Conservation (phyloP, 2,888 invertebrate genomes). For the Cheilosia grossa region DNA sequence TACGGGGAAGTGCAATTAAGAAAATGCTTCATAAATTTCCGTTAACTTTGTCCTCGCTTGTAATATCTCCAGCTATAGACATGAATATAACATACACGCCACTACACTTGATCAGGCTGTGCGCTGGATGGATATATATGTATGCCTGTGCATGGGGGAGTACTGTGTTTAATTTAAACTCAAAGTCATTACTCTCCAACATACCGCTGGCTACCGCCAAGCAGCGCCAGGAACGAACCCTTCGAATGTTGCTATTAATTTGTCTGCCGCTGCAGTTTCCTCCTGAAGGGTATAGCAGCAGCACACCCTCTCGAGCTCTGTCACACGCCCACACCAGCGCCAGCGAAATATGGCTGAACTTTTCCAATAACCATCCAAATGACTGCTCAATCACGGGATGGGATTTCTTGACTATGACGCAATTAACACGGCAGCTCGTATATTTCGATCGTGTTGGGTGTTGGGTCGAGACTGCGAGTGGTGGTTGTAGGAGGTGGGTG, state of each 20-base stretch:
- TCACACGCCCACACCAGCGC: constrained; percentile 33
- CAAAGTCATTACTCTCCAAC: constrained; percentile 71
- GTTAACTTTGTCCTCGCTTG: constrained; percentile 77
- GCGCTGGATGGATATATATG: neutral
- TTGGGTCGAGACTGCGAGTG: too few species aligned
- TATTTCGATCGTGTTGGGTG: constrained; percentile 23
- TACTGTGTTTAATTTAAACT: constrained; percentile 69
- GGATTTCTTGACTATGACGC: constrained; percentile 72
- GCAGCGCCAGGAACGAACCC: constrained; percentile 36
- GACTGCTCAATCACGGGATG: constrained; percentile 73
- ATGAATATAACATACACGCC: constrained; percentile 4
- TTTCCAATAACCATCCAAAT: constrained; percentile 76
- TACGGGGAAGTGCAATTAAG: constrained; percentile 82
- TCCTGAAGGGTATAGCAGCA: constrained; percentile 13
- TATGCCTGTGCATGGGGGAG: neutral
- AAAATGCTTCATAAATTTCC: constrained; percentile 83
- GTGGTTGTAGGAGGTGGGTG: neutral
- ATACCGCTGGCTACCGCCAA: constrained; percentile 1
- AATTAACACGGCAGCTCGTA: constrained; percentile 71
- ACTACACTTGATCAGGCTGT: neutral
- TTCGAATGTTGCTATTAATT: constrained; percentile 71
- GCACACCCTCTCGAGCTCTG: constrained; percentile 23
- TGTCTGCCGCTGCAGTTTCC: constrained; percentile 72
- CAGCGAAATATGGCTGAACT: constrained; percentile 64
- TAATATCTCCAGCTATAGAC: constrained; percentile 68